Percentiles rank a stretch among this genome's conserved stretches.
phyloP scores from a whole-genome alignment of 2,113 vertebrate genomes.

The Indicator indicator region DNA sequence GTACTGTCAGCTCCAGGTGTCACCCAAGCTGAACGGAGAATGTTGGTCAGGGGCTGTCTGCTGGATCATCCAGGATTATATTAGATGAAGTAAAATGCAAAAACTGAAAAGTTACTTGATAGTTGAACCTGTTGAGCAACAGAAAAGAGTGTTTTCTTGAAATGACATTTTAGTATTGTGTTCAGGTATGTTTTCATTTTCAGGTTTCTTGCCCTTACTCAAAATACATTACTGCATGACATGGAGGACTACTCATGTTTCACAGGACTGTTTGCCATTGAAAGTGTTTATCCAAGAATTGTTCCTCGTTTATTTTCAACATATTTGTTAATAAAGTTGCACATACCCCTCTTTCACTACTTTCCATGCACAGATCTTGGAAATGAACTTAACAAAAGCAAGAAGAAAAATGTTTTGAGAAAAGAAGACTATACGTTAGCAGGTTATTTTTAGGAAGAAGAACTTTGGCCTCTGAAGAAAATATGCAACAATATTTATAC shows the following conservation, averaged over 20 bases:
- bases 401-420: neutral
- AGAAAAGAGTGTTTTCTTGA: neutral
- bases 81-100: neutral
- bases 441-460: conserved; percentile 30
- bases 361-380: neutral
- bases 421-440: neutral
- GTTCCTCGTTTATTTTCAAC: neutral
- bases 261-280: neutral
- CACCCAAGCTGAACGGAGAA: neutral
- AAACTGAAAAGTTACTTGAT: neutral
- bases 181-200: conserved; percentile 16
- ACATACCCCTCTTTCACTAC: neutral
- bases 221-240: neutral
- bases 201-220: neutral
- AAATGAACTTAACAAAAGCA: neutral
- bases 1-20: neutral
- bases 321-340: neutral
- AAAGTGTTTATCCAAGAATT: neutral
- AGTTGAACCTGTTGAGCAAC: neutral
- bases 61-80: neutral
- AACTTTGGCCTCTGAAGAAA: neutral
- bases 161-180: neutral
- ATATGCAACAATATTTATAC: neutral
- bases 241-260: neutral
- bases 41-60: neutral